Evolutionary conservation across 2,888 invertebrate genomes (phyloP).

Genomic region (Rugalucina vietnamica): DNA sequence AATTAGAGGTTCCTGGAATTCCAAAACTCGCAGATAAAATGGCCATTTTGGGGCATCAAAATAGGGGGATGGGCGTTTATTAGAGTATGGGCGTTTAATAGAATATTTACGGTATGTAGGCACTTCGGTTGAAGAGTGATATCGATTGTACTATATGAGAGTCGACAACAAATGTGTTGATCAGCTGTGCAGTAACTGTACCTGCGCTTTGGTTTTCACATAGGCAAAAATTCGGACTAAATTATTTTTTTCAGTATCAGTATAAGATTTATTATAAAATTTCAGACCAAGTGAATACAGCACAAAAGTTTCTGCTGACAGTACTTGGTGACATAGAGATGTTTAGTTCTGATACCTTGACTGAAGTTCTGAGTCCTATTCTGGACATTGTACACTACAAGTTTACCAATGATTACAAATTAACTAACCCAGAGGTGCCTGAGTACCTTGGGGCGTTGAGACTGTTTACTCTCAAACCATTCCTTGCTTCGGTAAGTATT

Average conservation of each 20-base stretch:
- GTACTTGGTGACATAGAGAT: conserved; percentile 19
- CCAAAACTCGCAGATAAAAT: too few species aligned
- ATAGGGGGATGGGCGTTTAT: too few species aligned
- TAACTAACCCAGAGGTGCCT: conserved; percentile 61
- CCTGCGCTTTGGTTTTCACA: not conserved
- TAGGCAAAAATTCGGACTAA: too few species aligned
- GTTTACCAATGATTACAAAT: conserved; percentile 48
- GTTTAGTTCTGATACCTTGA: not conserved
- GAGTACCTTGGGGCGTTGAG: conserved; percentile 63
- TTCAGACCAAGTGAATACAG: conserved; percentile 32
- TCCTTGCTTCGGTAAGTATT: conserved; percentile 72
- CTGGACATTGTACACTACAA: conserved; percentile 57
- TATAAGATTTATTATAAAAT: too few species aligned
- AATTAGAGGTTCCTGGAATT: too few species aligned
- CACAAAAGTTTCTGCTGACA: conserved; percentile 23
- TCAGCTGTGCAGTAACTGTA: too few species aligned
- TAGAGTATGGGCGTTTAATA: too few species aligned
- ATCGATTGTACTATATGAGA: not conserved
- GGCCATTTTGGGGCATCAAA: too few species aligned
- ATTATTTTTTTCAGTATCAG: too few species aligned
- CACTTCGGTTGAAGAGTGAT: too few species aligned
- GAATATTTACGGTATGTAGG: too few species aligned
- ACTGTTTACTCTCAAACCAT: conserved; percentile 72
- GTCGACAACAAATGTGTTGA: too few species aligned
- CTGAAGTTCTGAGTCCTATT: conserved; percentile 64